Evolutionary conservation across 2,797 vertebrate genomes (phyloP), one percentile per base, ranked within the genome.

Genomic region (Xenopus petersii): DNA sequence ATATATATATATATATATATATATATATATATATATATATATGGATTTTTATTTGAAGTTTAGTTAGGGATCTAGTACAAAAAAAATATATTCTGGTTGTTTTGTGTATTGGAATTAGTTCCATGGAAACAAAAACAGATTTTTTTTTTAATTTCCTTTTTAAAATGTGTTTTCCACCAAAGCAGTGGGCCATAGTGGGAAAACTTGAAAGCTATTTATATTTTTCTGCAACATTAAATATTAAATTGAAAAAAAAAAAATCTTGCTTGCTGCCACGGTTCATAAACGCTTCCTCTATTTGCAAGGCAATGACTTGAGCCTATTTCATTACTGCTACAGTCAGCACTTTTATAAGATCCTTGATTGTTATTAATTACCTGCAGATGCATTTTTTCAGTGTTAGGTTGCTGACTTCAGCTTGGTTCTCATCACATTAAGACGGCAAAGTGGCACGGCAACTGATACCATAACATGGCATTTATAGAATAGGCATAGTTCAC

Each of bases 351-450:
- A 75, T 71, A 74, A 77, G 75, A 73, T 61, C 81, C 11, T 79
- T 87, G 86, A 86, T 86, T 87, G 87, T 88, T 88, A 86, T 88
- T 89, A 85, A 90, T 91, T 88, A 86, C 75, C 81, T 86, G 83
- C 87, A 89, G 85, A 87, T 85, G 84, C 83, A 82, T 85, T 84
- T 87, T 80, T 73, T 74, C 74, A 80, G 77, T 79, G 82, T 70
- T 0, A 16, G 73, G 81, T 82, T 83, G 80, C 83, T 86, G 82
- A 81, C 80, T 81, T 79, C 84, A 84, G 85, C 33, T 4, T 62
- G 60, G 75, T 72, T 17, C 30, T 74, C 70, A 69, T 82, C 80
- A 79, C 75, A 83, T 81, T 46, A 78, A 82, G 76, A 83, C 76
- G 82, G 85, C 74, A 83, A 74, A 70, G 5, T 70, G 15, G 8